Evolutionary conservation across 2,113 vertebrate species (phyloP).

Genomic region (Sardina pilchardus): DNA sequence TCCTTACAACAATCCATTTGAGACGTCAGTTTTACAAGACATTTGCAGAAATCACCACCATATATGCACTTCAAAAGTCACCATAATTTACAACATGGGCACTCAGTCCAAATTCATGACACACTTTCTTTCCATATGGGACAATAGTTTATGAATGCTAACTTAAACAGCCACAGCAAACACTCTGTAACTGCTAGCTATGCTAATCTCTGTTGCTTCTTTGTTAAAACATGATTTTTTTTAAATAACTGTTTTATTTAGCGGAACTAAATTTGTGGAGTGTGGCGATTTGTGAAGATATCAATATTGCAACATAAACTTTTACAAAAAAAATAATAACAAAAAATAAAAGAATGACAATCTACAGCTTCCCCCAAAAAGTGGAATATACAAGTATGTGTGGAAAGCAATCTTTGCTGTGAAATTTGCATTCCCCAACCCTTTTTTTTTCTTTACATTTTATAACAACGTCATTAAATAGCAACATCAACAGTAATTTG

Average conservation of each 20-base stretch:
- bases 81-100: constrained; percentile 26
- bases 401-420: neutral
- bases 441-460: neutral
- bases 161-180: neutral
- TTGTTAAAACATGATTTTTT: constrained; percentile 13
- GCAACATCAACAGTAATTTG: constrained; percentile 26
- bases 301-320: constrained; percentile 22
- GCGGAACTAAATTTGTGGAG: constrained; percentile 19
- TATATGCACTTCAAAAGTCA: constrained; percentile 23
- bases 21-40: constrained; percentile 50
- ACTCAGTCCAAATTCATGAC: neutral
- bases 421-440: neutral
- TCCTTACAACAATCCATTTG: constrained; percentile 38
- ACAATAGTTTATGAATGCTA: neutral
- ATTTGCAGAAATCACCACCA: constrained; percentile 42
- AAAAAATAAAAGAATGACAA: neutral
- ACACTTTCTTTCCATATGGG: neutral
- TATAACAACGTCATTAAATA: neutral
- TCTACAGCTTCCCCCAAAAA: constrained; percentile 27
- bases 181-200: neutral
- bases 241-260: neutral
- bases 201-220: neutral
- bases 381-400: constrained; percentile 21
- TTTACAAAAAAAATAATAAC: constrained; percentile 17
- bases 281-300: constrained; percentile 19